Conservation (phyloP, 2,113 vertebrate genomes). For the Atractosteus spatula region DNA sequence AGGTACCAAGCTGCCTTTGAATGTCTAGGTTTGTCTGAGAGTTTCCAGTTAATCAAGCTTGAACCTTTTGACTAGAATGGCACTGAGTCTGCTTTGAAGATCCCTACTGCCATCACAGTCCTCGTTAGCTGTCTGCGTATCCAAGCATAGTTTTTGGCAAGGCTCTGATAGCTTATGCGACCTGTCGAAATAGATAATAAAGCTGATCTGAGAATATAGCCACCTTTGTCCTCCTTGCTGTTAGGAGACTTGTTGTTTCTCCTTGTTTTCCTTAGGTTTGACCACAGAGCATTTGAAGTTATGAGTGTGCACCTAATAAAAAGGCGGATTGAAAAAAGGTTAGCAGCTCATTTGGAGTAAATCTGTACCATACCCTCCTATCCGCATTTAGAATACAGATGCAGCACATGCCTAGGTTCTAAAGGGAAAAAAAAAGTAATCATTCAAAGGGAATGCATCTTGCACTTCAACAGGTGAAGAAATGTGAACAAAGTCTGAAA, state of each 20-base stretch:
- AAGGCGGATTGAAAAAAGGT: constrained; percentile 41
- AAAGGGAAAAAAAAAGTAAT: not conserved
- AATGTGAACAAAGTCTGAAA: constrained; percentile 38
- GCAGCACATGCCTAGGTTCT: not conserved
- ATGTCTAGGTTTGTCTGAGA: too few relatives aligned
- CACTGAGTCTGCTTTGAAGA: too few relatives aligned
- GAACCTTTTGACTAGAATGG: too few relatives aligned
- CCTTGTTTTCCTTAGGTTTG: constrained; percentile 48
- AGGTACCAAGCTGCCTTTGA: too few relatives aligned
- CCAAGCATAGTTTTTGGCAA: not conserved
- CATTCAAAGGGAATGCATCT: not conserved
- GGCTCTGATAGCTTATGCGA: constrained; percentile 31
- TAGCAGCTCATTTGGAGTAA: constrained; percentile 32
- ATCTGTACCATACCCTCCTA: constrained; percentile 35
- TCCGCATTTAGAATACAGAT: not conserved
- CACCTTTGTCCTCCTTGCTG: constrained; percentile 32
- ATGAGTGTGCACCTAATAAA: constrained; percentile 57
- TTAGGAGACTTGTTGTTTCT: constrained; percentile 43
- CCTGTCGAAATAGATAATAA: constrained; percentile 39
- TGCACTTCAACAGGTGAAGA: constrained; percentile 37
- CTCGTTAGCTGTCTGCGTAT: too few relatives aligned
- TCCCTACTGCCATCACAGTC: too few relatives aligned
- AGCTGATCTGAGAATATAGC: constrained; percentile 45
- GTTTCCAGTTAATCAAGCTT: too few relatives aligned
- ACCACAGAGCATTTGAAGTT: constrained; percentile 40